These are phyloP conservation scores for Rhadina sibilatrix DNA, from an alignment of 2,113 vertebrate species.

Conservation along the genomic window DNA sequence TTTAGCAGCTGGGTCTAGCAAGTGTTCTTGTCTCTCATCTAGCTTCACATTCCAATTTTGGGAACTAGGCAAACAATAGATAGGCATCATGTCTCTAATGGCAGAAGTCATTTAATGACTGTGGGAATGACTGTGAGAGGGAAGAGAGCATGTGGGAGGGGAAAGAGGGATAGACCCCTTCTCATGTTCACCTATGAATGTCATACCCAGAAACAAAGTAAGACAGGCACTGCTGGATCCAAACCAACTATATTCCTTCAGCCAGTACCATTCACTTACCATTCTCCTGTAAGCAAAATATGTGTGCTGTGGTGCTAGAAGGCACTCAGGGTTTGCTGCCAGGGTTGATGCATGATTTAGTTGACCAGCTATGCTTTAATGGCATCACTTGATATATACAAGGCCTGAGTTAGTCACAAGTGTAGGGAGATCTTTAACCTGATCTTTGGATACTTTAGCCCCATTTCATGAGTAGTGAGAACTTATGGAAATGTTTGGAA, in stretches of 20 bases:
- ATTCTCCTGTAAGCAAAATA: neutral
- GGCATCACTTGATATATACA: neutral
- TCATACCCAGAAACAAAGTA: neutral
- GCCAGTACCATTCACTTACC: neutral
- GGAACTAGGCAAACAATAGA: neutral
- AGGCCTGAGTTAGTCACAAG: neutral
- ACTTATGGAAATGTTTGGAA: fast-evolving
- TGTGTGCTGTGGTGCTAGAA: neutral
- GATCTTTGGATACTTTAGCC: neutral
- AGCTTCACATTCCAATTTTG: neutral
- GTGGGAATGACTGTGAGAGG: neutral
- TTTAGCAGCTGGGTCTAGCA: neutral
- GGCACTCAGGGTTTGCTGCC: neutral
- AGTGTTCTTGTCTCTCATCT: neutral
- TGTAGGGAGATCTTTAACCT: neutral
- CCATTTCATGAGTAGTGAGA: neutral
- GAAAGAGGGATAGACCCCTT: neutral
- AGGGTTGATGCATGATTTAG: neutral
- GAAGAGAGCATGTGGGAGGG: neutral
- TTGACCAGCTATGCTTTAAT: neutral
- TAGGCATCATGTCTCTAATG: neutral
- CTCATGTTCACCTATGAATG: neutral
- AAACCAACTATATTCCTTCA: neutral
- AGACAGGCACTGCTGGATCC: neutral
- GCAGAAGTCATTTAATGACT: neutral